These are phyloP conservation scores for Pipistrellus pipistrellus DNA, from an alignment of 2,797 vertebrate species.

Conservation along the genomic window DNA sequence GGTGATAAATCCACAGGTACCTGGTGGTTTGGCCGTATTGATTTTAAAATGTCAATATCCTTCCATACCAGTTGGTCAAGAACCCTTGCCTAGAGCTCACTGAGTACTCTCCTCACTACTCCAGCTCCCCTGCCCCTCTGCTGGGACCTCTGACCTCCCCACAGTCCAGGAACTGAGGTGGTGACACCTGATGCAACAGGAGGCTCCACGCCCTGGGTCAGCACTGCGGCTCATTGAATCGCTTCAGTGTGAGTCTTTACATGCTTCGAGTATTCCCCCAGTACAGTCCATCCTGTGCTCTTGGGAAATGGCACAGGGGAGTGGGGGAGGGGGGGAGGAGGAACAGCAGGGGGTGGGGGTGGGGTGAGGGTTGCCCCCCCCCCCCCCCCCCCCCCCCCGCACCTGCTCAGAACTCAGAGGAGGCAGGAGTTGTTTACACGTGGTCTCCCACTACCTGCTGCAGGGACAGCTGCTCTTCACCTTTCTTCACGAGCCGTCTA, in stretches of 20 bases:
- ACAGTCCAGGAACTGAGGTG: neutral
- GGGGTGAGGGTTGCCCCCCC: neutral
- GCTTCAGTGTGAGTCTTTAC: neutral
- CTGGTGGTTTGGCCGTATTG: neutral
- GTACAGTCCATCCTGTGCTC: neutral
- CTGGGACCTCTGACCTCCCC: neutral
- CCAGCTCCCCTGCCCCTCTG: neutral
- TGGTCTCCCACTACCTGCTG: neutral
- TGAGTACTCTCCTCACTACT: neutral
- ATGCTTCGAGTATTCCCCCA: neutral
- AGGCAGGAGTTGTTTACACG: neutral
- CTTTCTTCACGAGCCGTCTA: neutral
- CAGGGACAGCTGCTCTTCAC: neutral
- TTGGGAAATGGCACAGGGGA: neutral
- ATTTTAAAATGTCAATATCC: neutral
- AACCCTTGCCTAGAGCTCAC: neutral
- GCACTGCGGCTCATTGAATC: neutral
- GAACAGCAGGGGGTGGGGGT: too few species aligned
- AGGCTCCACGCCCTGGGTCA: neutral
- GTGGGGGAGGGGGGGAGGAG: accelerated
- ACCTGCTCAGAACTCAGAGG: neutral
- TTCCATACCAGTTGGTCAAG: neutral
- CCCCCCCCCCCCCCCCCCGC: too few species aligned
- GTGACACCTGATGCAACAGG: neutral
- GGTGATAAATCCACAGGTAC: neutral